Evolutionary conservation across 2,113 vertebrate species (phyloP), one percentile per base, ranked within the genome.

Genomic region (Hippocampus zosterae): DNA sequence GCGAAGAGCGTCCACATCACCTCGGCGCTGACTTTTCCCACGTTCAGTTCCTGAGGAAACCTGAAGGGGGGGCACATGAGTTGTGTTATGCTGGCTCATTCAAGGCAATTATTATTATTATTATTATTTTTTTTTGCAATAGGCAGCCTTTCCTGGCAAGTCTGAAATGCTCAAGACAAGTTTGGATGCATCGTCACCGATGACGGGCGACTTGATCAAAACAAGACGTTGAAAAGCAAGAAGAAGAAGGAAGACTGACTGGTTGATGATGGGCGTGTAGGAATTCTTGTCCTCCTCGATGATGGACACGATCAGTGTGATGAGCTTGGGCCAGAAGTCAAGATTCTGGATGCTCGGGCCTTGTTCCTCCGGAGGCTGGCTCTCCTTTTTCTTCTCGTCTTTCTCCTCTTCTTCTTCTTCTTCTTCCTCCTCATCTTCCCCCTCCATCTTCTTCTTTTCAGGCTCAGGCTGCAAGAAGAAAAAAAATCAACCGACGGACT

Each of bases 291-390:
- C 97, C 73, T 99, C 97, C 79, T 99, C 97, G 19, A 96, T 95
- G 87, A 99, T 99, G 70, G 97, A 99, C 68, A 99, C 97, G 25
- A 99, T 96, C 62, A 99, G 92, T 0, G 97, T 98, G 84, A 99
- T 98, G 85, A 99, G 95, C 75, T 99, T 98, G 21, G 97, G 96
- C 97, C 97, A 98, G 81, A 98, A 99, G 78, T 99, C 97, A 89
- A 99, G 90, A 84, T 97, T 98, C 84, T 91, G 92, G 74, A 98
- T 94, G 78, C 94, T 97, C 37, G 97, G 97, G 0, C 96, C 97
- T 65, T 94, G 95, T 60, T 99, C 96, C 69, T 98, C 97, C 0
- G 85, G 90, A 59, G 86, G 85, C 27, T 60, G 27, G 57, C 18
- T 73, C 65, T 85, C 83, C 69, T 89, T 83, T 67, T 86, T 74